phyloP scores from a whole-genome alignment of 2,797 vertebrate genomes.

The Gastrophryne carolinensis region DNA sequence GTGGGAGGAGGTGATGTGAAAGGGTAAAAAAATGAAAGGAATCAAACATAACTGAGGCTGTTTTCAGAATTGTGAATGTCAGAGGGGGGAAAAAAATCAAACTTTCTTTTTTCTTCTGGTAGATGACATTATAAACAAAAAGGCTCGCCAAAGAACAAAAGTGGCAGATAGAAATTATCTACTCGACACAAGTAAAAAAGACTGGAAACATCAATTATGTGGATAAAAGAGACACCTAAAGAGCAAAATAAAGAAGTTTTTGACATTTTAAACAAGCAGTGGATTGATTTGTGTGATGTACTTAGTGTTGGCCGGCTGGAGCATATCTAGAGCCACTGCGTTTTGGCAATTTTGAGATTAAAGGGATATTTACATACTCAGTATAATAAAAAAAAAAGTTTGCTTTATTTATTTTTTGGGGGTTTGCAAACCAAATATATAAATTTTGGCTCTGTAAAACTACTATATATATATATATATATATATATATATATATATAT shows the following conservation, averaged over 20 bases:
- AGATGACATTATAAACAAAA: slow-evolving; percentile 30
- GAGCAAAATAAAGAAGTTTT: not conserved
- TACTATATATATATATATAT: too few relatives aligned
- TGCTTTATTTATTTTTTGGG: too few relatives aligned
- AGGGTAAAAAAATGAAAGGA: not conserved
- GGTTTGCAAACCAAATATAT: too few relatives aligned
- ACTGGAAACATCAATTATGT: slow-evolving; percentile 23
- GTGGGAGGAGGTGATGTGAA: not conserved
- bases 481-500: too few relatives aligned
- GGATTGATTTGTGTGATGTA: not conserved
- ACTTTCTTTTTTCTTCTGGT: not conserved
- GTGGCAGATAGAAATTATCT: slow-evolving; percentile 10
- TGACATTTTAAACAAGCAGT: slow-evolving; percentile 4
- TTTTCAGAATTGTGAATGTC: slow-evolving; percentile 20
- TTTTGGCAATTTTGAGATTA: not conserved
- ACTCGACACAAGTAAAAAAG: slow-evolving; percentile 2
- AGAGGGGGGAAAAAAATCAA: not conserved
- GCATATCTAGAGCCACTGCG: not conserved
- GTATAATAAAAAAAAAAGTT: not conserved
- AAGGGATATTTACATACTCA: not conserved
- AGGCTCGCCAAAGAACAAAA: not conserved
- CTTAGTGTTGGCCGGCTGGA: not conserved
- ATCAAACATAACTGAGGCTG: not conserved
- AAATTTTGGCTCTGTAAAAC: too few relatives aligned
- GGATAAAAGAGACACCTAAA: slow-evolving; percentile 15